These are phyloP conservation scores for Bos taurus DNA, from an alignment of 2,113 vertebrate genomes.

Conservation along the genomic window ARS-UCD2.0 NC_037352.1:19872501-19873000, in stretches of 20 bases:
- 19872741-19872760: background rate
- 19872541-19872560: background rate
- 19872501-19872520: background rate
- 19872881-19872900: too few species aligned
- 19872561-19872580: too few species aligned
- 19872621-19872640: background rate
- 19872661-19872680: background rate
- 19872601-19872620: background rate
- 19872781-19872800: background rate
- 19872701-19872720: background rate
- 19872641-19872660: background rate
- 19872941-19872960: too few species aligned
- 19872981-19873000: too few species aligned
- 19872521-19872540: background rate
- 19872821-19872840: too few species aligned
- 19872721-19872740: background rate
- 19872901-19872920: too few species aligned
- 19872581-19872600: background rate
- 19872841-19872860: too few species aligned
- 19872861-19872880: too few species aligned
- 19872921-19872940: too few species aligned
- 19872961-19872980: too few species aligned
- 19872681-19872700: background rate
- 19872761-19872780: background rate
- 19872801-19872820: too few species aligned